Conservation (phyloP, 2,113 vertebrate genomes). For the Vulpes lagopus region DNA sequence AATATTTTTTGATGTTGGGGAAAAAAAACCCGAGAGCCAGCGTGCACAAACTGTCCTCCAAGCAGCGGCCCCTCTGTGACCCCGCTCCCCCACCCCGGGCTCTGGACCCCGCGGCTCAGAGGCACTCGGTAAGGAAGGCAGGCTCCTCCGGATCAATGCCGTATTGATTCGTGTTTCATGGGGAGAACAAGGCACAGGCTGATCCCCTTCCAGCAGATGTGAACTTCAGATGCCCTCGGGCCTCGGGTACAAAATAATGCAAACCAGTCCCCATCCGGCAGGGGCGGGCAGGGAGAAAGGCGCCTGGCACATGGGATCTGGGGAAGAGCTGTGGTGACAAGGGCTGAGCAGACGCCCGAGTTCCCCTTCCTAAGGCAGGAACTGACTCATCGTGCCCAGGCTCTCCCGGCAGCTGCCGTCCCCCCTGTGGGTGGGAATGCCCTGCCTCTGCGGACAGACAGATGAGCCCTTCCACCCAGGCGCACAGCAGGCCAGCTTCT, state of each 20-base stretch:
- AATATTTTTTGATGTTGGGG: background rate
- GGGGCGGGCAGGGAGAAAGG: constrained; percentile 52
- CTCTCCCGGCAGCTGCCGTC: constrained; percentile 64
- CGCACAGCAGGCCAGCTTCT: too few species aligned
- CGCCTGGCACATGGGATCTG: constrained; percentile 64
- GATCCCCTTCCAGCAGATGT: constrained; percentile 76
- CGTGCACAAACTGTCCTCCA: background rate
- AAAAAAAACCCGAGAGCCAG: background rate
- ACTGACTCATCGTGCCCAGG: constrained; percentile 74
- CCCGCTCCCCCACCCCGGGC: accelerated
- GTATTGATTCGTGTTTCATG: constrained; percentile 81
- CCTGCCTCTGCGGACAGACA: constrained; percentile 6
- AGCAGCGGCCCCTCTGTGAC: background rate
- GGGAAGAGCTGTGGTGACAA: constrained; percentile 70
- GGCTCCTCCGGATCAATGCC: constrained; percentile 82
- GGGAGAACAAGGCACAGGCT: constrained; percentile 67
- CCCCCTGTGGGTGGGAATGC: constrained; percentile 69
- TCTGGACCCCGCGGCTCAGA: background rate
- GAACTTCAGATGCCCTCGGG: constrained; percentile 84
- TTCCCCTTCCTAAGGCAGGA: constrained; percentile 78
- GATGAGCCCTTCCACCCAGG: background rate
- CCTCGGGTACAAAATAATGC: constrained; percentile 69
- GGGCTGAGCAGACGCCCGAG: constrained; percentile 63
- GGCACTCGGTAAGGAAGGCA: constrained; percentile 77
- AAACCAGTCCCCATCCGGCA: constrained; percentile 79